Base-by-base conservation (phyloP, 2,888 invertebrate genomes). In the Drosophila barbarae region DNA sequence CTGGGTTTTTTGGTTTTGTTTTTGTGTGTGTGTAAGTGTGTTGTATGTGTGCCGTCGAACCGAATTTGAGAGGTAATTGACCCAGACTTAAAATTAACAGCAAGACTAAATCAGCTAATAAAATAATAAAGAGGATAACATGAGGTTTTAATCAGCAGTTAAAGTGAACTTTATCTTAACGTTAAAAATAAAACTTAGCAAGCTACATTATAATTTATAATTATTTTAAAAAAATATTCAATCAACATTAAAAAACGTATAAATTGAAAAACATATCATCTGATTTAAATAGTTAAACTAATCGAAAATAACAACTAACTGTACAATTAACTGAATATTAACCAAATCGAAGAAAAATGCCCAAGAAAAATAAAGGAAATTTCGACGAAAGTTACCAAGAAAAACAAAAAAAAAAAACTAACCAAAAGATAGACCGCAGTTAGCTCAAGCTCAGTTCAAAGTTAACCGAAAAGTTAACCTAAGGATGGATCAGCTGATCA, bases 401-500 rank as follows among this genome's bases (percentile, higher is more conserved):
- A 0, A 46, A 13, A 46, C 0, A 7, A 18, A 30, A 1, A 21
- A 21, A 21, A 1, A 47, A 8, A 21, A 32, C 13, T 9, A 18
- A 12, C 12, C 5, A 2, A 3, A 61, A 23, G 41, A 23, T 21
- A 26, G 3, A 9, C n/a, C n/a, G 5, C 30, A 23, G 8, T 41
- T 23, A n/a, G 2, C n/a, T 2, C 41, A 21, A 21, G 21, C 21
- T 26, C 4, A 26, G 26, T 26, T 6, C 26, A 18, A 18, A 18
- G 18, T 18, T 18, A 18, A 18, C 18, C 18, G 18, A 18, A 26
- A 26, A 26, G 26, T 26, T 26, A 50, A n/a, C 13, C n/a, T 1
- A 5, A 53, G 10, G 13, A 79, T 79, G 79, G 79, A 79, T 74
- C 89, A 90, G 87, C 68, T 86, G 68, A 74, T 82, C 69, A 93